Conservation (phyloP, 2,888 invertebrate species). For the Rhagonycha fulva region DNA sequence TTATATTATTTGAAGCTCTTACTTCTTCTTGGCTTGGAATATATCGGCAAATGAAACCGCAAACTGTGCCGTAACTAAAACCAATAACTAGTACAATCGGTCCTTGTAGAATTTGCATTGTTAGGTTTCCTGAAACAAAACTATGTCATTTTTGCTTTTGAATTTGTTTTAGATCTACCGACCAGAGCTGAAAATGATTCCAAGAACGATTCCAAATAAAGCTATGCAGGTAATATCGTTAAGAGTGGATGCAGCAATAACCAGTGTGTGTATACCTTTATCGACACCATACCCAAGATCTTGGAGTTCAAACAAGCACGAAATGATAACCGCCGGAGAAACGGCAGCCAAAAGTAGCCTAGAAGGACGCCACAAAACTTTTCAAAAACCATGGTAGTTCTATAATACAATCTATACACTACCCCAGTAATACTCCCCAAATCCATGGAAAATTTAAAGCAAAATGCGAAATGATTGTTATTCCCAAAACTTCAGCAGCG, state of each 20-base stretch:
- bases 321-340: slow-evolving; percentile 76
- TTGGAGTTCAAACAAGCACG: slow-evolving; percentile 66
- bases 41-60: slow-evolving; percentile 65
- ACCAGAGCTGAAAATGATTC: slow-evolving; percentile 68
- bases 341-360: slow-evolving; percentile 70
- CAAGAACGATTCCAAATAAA: slow-evolving; percentile 69
- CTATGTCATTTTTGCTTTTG: neutral
- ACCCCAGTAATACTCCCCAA: slow-evolving; percentile 63
- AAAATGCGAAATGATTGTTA: slow-evolving; percentile 59
- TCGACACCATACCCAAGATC: slow-evolving; percentile 68
- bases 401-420: slow-evolving; percentile 38
- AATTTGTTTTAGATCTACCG: slow-evolving; percentile 16
- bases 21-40: slow-evolving; percentile 62
- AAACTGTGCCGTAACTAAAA: slow-evolving; percentile 61
- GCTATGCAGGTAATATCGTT: slow-evolving; percentile 80
- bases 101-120: slow-evolving; percentile 59
- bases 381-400: slow-evolving; percentile 39
- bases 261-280: slow-evolving; percentile 75
- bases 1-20: slow-evolving; percentile 5
- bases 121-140: slow-evolving; percentile 52
- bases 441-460: slow-evolving; percentile 64
- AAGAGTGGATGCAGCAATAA: slow-evolving; percentile 71
- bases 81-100: slow-evolving; percentile 67
- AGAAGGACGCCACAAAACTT: slow-evolving; percentile 35
- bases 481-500: slow-evolving; percentile 60